Evolutionary conservation across 2,797 vertebrate species (phyloP), one percentile per base, ranked within the genome.

Genomic region (Tangara arthus): DNA sequence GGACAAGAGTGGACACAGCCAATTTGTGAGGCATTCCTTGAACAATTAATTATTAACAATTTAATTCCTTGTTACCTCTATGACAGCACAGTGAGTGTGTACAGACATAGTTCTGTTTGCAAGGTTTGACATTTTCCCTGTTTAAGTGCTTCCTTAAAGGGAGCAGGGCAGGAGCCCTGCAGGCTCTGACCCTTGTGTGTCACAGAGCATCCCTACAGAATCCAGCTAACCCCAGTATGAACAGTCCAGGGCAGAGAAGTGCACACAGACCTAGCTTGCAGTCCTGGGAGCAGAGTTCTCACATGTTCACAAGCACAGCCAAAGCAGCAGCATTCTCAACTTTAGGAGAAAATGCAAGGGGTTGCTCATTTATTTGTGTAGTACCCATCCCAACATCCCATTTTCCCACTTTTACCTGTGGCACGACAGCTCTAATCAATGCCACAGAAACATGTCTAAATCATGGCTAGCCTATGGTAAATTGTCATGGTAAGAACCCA

Each of bases 11-110:
- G 16, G 60, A 30, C n/a, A 30, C 3, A 12, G 7, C 3, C 0
- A 0, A 73, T 63, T 56, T 0, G 0, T 1, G 1, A 59, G 28
- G 28, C 21, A 23, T 65, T 76, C 39, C 50, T 73, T 19, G 19
- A 24, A 87, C 75, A 63, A 60, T 26, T 64, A n/a, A n/a, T n/a
- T n/a, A n/a, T n/a, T n/a, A n/a, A n/a, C 9, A 57, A 61, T 73
- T 69, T 44, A 76, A 61, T 63, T 79, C 41, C 55, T 53, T 68
- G 18, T 34, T 79, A 70, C 32, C 16, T 78, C 53, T 56, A 41
- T 1, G 5, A 53, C 49, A 86, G n/a, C 19, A 56, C n/a, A 71
- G 66, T 23, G 8, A 19, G 9, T 22, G 23, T 55, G 41, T 39
- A 32, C 44, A 77, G 55, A 55, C 26, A 22, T 1, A 50, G 44